Conservation (phyloP, 2,797 vertebrate species). For the Argentina silus region DNA sequence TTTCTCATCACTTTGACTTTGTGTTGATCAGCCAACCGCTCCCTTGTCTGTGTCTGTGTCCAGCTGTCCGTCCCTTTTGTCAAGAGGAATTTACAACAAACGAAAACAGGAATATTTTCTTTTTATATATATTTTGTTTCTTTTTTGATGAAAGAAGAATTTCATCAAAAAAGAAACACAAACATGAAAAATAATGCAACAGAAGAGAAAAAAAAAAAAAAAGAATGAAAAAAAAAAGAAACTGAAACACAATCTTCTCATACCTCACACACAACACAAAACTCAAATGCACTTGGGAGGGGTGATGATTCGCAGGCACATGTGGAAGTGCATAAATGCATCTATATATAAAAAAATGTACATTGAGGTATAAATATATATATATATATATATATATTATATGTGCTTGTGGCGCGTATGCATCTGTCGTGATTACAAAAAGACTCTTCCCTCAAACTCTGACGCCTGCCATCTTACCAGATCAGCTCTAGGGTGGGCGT, state of each 20-base stretch:
- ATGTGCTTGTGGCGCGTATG: constrained; percentile 66
- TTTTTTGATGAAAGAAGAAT: constrained; percentile 70
- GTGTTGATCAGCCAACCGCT: constrained; percentile 78
- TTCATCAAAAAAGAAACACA: constrained; percentile 57
- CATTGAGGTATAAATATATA: not conserved
- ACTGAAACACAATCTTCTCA: constrained; percentile 79
- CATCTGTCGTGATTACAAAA: constrained; percentile 68
- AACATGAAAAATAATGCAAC: constrained; percentile 74
- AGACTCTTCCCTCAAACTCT: constrained; percentile 58
- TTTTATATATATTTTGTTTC: constrained; percentile 59
- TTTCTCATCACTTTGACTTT: constrained; percentile 77
- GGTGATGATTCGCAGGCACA: constrained; percentile 72
- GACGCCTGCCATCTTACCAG: constrained; percentile 44
- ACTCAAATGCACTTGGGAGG: constrained; percentile 77
- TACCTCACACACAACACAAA: constrained; percentile 85
- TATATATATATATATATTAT: constrained; percentile 44
- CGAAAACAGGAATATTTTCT: constrained; percentile 75
- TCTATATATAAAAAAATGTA: constrained; percentile 44
- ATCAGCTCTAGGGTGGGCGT: constrained; percentile 40
- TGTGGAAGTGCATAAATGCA: constrained; percentile 68
- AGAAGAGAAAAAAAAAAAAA: constrained; percentile 65
- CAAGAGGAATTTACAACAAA: constrained; percentile 79
- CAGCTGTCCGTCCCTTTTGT: constrained; percentile 78
- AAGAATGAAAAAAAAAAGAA: constrained; percentile 41
- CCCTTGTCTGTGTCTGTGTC: constrained; percentile 77